Evolutionary conservation across 1,140 invertebrate species (phyloP).

Genomic region (Neelides sp.): DNA sequence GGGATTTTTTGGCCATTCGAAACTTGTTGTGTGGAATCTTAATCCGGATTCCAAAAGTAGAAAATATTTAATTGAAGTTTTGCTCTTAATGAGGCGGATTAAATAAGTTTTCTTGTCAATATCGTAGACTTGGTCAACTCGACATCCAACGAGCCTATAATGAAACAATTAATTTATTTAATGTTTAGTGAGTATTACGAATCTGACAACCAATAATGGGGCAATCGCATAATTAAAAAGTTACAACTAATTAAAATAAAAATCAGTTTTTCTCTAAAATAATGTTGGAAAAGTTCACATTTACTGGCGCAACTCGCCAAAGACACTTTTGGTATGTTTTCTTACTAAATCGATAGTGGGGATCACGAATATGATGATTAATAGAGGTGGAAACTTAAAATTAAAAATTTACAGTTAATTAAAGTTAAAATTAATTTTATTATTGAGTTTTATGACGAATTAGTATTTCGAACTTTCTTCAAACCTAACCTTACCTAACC

Average conservation of each 20-base stretch:
- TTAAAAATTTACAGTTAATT: no score
- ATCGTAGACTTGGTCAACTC: conserved; percentile 95
- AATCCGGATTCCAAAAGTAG: conserved; percentile 88
- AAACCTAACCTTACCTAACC: no score
- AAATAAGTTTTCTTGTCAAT: conserved; percentile 94
- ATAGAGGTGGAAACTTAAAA: no score
- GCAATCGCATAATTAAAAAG: neutral
- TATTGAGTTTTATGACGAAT: no score
- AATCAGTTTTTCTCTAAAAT: neutral
- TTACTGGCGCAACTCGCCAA: neutral
- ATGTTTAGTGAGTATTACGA: no score
- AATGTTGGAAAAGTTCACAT: neutral
- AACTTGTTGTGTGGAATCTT: conserved; percentile 82
- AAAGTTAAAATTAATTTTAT: no score
- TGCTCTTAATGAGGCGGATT: conserved; percentile 66
- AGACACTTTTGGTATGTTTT: neutral
- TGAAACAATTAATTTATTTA: no score
- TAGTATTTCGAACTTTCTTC: no score
- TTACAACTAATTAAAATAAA: neutral
- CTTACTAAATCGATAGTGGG: no score
- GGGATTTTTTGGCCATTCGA: conserved; percentile 96
- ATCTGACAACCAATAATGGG: no score
- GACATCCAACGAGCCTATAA: conserved; percentile 71
- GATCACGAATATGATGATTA: no score
- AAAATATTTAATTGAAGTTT: conserved; percentile 64